Base-by-base conservation (phyloP, 2,797 vertebrate genomes). In the Pogoniulus pusillus region DNA sequence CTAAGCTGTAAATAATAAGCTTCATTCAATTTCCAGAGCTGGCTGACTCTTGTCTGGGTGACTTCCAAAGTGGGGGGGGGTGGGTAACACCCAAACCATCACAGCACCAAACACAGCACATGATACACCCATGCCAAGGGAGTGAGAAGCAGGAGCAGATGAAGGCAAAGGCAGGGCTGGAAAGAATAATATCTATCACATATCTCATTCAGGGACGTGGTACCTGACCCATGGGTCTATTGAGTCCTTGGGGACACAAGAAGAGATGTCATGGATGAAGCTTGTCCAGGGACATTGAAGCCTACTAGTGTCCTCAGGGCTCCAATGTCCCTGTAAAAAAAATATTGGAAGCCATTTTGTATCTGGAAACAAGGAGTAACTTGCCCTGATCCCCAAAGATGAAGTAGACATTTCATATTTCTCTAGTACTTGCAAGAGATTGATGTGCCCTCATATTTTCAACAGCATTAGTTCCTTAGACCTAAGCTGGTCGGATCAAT, bases 401-500 rank as follows among this genome's bases (percentile, higher is more conserved):
- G 13, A 85, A 17, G 39, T 51, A 45, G 18, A 20, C 3, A 54
- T 87, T 87, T 91, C 80, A 74, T 72, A 4, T 8, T 68, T 82
- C 54, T 86, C 32, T 58, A 68, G 49, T 84, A 58, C 41, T 77
- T 92, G 68, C 49, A 27, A 64, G 72, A 90, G 72, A 93, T 90
- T 89, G 84, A 82, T 80, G 34, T 78, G 41, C 11, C 30, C 69
- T 90, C 41, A 39, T 89, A 87, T 91, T 93, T 93, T 74, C 53
- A 87, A 78, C 8, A 74, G 39, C 30, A 43, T 81, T 82, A 75
- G 59, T 30, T 82, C 58, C 65, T 90, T 81, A 95, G 41, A 75
- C n/a, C 51, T 75, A 82, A 93, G 70, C 66, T 87, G 65, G 37
- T 87, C 89, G 69, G 69, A 93, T 93, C 86, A 90, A 85, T 93